phyloP scores from a whole-genome alignment of 2,797 vertebrate species.

The Sphenodon punctatus region DNA sequence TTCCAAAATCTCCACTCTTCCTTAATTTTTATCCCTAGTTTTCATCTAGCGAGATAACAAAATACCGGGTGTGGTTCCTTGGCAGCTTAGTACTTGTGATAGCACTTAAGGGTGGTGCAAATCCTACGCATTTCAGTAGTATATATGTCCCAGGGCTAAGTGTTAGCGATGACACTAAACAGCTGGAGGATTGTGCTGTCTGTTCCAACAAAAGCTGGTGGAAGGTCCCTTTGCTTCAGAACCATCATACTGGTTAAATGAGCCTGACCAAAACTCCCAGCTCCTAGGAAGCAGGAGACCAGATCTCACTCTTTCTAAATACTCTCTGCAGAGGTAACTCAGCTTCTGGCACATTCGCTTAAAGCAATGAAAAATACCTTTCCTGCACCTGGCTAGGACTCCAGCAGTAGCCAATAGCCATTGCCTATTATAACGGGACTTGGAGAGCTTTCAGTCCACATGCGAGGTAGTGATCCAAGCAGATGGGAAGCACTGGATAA shows the following conservation, averaged over 20 bases:
- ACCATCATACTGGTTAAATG: not conserved
- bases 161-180: no score
- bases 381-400: no score
- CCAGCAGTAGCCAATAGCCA: not conserved
- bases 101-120: no score
- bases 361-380: no score
- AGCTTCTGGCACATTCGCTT: not conserved
- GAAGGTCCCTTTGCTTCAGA: not conserved
- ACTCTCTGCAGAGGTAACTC: not conserved
- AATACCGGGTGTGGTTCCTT: no score
- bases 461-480: not conserved
- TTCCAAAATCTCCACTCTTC: no score
- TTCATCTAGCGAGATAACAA: no score
- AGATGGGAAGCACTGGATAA: not conserved
- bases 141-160: no score
- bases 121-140: no score
- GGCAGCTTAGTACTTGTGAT: no score
- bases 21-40: no score
- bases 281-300: not conserved
- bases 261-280: not conserved
- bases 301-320: not conserved
- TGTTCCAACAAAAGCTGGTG: not conserved
- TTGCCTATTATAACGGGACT: not conserved
- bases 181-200: not conserved
- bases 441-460: not conserved